phyloP scores from a whole-genome alignment of 2,888 invertebrate species.

The Escarpia spicata region DNA sequence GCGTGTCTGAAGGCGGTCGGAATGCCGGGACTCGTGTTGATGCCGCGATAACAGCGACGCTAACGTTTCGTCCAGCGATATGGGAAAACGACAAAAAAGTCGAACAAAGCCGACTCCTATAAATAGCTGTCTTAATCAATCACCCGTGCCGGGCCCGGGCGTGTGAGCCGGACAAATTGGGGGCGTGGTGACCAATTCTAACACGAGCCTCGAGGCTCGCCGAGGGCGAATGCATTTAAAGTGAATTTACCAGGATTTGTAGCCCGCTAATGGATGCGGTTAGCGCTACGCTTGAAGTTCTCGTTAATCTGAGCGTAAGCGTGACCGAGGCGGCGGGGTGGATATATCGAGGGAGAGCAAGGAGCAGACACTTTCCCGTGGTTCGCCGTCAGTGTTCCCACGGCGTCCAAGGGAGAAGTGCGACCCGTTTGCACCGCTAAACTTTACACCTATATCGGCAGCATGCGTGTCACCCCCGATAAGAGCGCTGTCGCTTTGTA shows the following conservation, averaged over 20 bases:
- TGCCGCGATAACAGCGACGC: background rate
- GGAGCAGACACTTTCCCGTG: background rate
- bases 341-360: background rate
- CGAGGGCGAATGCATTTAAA: background rate
- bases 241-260: background rate
- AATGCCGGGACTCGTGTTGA: background rate
- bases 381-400: background rate
- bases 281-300: background rate
- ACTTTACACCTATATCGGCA: background rate
- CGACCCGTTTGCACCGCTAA: background rate
- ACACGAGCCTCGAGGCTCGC: background rate
- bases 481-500: background rate
- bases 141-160: background rate
- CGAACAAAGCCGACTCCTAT: slow-evolving; percentile 7
- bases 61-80: background rate
- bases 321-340: background rate
- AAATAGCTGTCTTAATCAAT: background rate
- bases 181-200: background rate
- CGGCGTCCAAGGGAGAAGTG: background rate
- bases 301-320: background rate
- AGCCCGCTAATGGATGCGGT: background rate
- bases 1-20: background rate
- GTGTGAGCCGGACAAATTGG: background rate
- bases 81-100: background rate
- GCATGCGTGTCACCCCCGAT: background rate